These are phyloP conservation scores for Megalonaias nervosa DNA, from an alignment of 1,140 invertebrate genomes.

Conservation along the genomic window DNA sequence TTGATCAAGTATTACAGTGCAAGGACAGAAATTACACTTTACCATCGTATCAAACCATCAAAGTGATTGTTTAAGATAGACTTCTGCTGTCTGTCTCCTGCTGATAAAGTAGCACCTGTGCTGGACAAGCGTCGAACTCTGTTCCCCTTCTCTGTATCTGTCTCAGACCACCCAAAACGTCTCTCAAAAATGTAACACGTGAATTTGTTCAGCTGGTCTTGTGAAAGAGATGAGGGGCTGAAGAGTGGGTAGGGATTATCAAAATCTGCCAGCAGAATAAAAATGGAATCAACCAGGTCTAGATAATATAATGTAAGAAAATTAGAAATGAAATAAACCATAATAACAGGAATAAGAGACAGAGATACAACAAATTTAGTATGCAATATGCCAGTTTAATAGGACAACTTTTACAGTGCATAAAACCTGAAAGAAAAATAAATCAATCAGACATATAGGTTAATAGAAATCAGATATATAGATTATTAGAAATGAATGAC, in stretches of 20 bases:
- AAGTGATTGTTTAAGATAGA: conserved; percentile 26
- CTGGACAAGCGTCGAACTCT: conserved; percentile 26
- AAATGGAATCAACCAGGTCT: too few relatives aligned
- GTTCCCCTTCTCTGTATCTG: conserved; percentile 28
- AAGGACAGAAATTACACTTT: not conserved
- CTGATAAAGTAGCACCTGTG: conserved; percentile 22
- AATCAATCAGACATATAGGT: not conserved
- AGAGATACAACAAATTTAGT: too few relatives aligned
- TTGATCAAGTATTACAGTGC: not conserved
- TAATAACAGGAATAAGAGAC: too few relatives aligned
- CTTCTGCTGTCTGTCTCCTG: conserved; percentile 32
- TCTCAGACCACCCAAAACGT: conserved; percentile 53
- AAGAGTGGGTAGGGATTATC: conserved; percentile 34
- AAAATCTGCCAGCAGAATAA: conserved; percentile 20
- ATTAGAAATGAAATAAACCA: too few relatives aligned
- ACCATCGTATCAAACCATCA: conserved; percentile 35
- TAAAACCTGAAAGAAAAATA: not conserved
- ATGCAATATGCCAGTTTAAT: not conserved
- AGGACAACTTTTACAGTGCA: not conserved
- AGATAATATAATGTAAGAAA: too few relatives aligned
- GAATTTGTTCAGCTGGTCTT: conserved; percentile 32
- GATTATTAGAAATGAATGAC: too few relatives aligned
- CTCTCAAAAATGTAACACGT: conserved; percentile 49
- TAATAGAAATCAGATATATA: too few relatives aligned
- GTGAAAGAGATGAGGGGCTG: conserved; percentile 13